Percentiles rank a stretch among this genome's conserved stretches.
These are phyloP conservation scores for Tolmerus cingulatus DNA, from an alignment of 2,888 invertebrate genomes.

Conservation along the genomic window DNA sequence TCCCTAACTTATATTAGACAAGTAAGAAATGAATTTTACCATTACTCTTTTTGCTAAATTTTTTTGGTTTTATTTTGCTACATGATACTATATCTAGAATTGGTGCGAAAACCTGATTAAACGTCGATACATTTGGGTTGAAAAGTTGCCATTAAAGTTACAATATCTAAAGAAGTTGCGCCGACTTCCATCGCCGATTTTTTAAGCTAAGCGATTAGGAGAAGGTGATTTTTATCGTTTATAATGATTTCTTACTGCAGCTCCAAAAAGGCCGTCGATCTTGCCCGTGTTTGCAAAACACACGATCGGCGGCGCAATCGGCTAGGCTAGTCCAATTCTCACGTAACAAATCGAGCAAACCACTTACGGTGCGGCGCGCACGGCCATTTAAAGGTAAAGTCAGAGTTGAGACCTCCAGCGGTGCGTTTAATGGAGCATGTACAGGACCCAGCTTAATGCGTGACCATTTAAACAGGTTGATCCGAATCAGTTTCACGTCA, in stretches of 20 bases:
- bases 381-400: neutral
- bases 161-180: neutral
- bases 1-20: too few relatives aligned
- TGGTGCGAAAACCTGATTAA: neutral
- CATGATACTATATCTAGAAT: too few relatives aligned
- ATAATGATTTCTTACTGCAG: neutral
- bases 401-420: slow-evolving; percentile 32
- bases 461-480: slow-evolving; percentile 37
- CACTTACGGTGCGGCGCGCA: neutral
- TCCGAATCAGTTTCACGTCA: slow-evolving; percentile 39
- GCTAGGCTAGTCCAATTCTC: slow-evolving; percentile 6
- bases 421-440: slow-evolving; percentile 39
- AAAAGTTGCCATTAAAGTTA: neutral
- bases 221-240: neutral
- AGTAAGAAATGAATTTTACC: too few relatives aligned
- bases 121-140: neutral
- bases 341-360: neutral
- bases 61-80: too few relatives aligned
- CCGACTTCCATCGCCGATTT: neutral
- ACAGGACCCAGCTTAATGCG: slow-evolving; percentile 25
- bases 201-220: neutral
- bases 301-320: neutral
- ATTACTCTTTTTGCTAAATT: too few relatives aligned
- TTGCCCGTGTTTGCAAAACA: neutral
- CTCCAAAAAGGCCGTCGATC: neutral